A percentile compares a stretch with the other conserved stretches of the same genome.
Conservation (phyloP, 2,888 invertebrate genomes). For the Lucinisca nassula region DNA sequence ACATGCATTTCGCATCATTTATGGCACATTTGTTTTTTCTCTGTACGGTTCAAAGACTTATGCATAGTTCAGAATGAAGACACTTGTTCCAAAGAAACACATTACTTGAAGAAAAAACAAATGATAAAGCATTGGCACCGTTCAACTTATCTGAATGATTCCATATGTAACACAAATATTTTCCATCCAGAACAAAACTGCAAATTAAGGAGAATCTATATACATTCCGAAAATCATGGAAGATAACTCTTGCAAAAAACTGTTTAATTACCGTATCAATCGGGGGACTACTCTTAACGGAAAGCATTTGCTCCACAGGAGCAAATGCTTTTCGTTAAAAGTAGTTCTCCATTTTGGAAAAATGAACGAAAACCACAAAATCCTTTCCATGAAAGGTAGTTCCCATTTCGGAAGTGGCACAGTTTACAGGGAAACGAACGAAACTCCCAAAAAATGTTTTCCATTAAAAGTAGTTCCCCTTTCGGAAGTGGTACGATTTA, state of each 20-base stretch:
- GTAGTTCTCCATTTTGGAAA: no score
- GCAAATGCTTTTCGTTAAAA: no score
- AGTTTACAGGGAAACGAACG: no score
- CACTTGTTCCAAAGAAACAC: background rate
- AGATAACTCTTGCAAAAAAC: background rate
- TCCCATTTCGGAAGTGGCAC: no score
- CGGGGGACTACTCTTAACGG: no score
- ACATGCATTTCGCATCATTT: constrained; percentile 64
- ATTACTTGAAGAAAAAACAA: background rate
- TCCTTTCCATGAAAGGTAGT: background rate
- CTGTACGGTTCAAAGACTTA: background rate
- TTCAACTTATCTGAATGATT: background rate
- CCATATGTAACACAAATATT: background rate
- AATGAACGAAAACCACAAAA: background rate
- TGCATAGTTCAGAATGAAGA: background rate
- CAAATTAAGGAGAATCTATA: background rate
- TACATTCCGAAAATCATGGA: background rate
- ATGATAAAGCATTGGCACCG: background rate
- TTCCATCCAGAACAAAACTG: background rate
- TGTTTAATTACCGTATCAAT: no score
- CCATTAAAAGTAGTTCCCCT: no score
- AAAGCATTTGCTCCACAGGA: no score
- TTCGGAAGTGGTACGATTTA: no score
- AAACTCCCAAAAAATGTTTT: no score
- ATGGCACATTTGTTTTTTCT: background rate